Evolutionary conservation across 1,140 invertebrate genomes (phyloP).

Genomic region (Trypoxylus dichotomus): DNA sequence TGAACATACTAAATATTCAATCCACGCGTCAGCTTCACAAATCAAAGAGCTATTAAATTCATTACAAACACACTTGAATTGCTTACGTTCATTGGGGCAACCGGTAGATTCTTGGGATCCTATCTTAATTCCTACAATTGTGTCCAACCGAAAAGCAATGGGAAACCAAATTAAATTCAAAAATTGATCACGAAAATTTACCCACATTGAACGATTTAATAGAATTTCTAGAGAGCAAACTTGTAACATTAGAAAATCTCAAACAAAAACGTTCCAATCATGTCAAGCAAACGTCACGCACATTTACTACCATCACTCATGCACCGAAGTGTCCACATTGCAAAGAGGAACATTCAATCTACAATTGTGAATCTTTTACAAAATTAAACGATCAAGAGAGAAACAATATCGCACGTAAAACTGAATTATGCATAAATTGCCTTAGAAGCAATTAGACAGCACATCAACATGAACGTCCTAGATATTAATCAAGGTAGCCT

Average conservation of each 20-base stretch:
- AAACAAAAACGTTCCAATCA: background rate
- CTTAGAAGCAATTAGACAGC: background rate
- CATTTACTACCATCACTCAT: background rate
- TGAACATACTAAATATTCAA: slow-evolving; percentile 28
- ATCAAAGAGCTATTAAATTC: slow-evolving; percentile 35
- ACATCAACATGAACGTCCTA: too few relatives aligned
- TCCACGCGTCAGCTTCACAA: background rate
- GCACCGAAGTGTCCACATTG: background rate
- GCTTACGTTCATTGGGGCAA: slow-evolving; percentile 35
- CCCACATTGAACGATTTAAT: too few relatives aligned
- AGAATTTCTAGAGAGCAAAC: too few relatives aligned
- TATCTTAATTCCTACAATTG: slow-evolving; percentile 35
- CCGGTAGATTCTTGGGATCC: slow-evolving; percentile 37
- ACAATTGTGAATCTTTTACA: background rate
- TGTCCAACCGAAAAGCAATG: slow-evolving; percentile 33
- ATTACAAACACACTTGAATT: slow-evolving; percentile 31
- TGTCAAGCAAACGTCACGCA: background rate
- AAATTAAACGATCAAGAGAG: background rate
- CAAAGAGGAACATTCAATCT: background rate
- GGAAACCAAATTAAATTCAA: slow-evolving; percentile 34
- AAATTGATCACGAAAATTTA: too few relatives aligned
- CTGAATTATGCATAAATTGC: slow-evolving; percentile 12
- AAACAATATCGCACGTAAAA: background rate
- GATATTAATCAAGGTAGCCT: too few relatives aligned
- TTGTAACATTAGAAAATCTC: too few relatives aligned